These are phyloP conservation scores for Macaria notata DNA, from an alignment of 2,888 invertebrate genomes.

Conservation along the genomic window DNA sequence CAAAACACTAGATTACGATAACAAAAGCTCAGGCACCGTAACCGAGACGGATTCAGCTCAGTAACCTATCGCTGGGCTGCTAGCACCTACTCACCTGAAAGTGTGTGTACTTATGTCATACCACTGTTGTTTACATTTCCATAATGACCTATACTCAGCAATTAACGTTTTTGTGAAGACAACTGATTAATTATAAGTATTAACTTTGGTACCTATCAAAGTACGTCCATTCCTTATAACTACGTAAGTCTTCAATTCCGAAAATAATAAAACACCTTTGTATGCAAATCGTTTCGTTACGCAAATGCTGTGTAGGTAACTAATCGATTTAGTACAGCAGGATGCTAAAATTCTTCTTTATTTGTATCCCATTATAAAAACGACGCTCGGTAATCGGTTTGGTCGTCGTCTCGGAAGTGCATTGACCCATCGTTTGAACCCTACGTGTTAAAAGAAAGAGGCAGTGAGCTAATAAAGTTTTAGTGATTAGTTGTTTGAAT, in stretches of 20 bases:
- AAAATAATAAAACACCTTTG: slow-evolving; percentile 29
- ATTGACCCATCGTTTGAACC: slow-evolving; percentile 79
- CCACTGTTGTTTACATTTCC: slow-evolving; percentile 56
- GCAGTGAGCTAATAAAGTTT: slow-evolving; percentile 35
- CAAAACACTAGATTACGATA: slow-evolving; percentile 25
- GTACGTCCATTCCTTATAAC: slow-evolving; percentile 2
- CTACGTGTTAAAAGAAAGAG: slow-evolving; percentile 51
- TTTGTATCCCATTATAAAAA: slow-evolving; percentile 63
- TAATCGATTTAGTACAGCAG: slow-evolving; percentile 41
- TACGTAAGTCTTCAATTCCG: slow-evolving; percentile 34
- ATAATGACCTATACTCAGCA: slow-evolving; percentile 46
- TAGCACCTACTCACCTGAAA: slow-evolving; percentile 27
- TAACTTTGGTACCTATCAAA: neutral
- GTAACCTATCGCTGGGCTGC: slow-evolving; percentile 24
- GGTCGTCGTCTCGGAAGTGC: slow-evolving; percentile 77
- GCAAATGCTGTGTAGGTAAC: slow-evolving; percentile 30
- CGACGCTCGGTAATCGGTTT: slow-evolving; percentile 68
- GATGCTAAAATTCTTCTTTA: slow-evolving; percentile 46
- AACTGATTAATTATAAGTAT: slow-evolving; percentile 33
- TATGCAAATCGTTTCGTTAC: slow-evolving; percentile 35
- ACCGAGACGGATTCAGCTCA: slow-evolving; percentile 17
- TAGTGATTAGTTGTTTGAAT: slow-evolving; percentile 37
- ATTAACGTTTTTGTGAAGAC: slow-evolving; percentile 34
- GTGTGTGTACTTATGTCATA: slow-evolving; percentile 31
- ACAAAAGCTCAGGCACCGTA: slow-evolving; percentile 21